Base-by-base conservation (phyloP, 2,888 invertebrate species). In the Megalurothrips usitatus region DNA sequence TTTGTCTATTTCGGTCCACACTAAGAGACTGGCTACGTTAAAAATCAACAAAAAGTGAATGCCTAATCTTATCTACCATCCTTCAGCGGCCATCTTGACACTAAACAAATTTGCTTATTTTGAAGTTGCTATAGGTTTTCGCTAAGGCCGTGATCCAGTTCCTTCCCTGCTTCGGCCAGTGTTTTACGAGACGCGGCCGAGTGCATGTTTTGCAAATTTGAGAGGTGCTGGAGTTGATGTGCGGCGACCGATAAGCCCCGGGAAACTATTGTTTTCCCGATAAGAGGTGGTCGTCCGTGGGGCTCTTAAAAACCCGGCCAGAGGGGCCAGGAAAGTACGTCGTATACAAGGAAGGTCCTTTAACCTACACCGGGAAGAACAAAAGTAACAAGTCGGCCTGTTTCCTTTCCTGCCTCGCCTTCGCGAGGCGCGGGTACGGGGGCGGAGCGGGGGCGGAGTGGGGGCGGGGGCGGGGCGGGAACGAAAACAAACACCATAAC, bases 31-130 rank as follows among this genome's bases (percentile, higher is more conserved):
- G 68, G 68, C 68, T 75, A 75, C 68, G 68, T 75, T 11, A 75
- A 75, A 75, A 12, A 75, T 26, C 68, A 75, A 75, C 68, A 75
- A 26, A 75, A 75, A 75, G 68, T 75, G 12, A 75, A 75, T 75
- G 68, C 68, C 68, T 75, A 75, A 75, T 75, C 68, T 75, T 75
- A 75, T 75, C 68, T 75, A 75, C 68, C 68, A 75, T 75, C 68
- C 68, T 75, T 75, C 26, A 75, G 68, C 68, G 26, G 68, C 68
- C 68, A 75, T 75, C 68, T 75, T 75, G 68, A 75, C 68, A 75
- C 68, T 26, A 75, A 75, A 75, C 68, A 75, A 75, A 75, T 75
- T 75, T 75, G 26, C 26, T 75, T 75, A 75, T 75, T 75, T 11
- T 75, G 68, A 26, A 26, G 68, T 1, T 26, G 26, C 26, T 12